Evolutionary conservation across 2,888 invertebrate genomes (phyloP).

Genomic region (Nycteola revayana): DNA sequence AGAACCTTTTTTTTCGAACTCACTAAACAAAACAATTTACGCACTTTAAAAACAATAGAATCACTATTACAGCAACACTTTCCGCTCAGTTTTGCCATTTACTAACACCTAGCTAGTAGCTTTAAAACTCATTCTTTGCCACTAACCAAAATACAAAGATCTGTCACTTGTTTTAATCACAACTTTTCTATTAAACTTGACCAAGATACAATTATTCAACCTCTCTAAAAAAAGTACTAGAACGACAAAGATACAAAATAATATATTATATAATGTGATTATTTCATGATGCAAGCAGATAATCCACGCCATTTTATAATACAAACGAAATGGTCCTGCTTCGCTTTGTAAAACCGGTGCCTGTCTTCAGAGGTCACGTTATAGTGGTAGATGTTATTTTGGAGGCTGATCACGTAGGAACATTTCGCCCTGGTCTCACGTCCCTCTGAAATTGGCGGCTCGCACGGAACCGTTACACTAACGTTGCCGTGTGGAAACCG

Average conservation of each 20-base stretch:
- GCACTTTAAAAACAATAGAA: constrained; percentile 41
- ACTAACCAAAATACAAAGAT: constrained; percentile 9
- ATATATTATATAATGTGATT: no score
- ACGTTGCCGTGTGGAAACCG: constrained; percentile 27
- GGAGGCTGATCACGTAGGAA: constrained; percentile 49
- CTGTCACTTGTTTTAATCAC: no score
- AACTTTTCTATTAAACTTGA: no score
- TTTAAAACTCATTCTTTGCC: constrained; percentile 52
- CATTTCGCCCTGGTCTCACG: constrained; percentile 53
- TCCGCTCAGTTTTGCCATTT: constrained; percentile 54
- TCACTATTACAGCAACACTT: constrained; percentile 41
- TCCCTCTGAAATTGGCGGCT: constrained; percentile 53
- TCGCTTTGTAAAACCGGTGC: no score
- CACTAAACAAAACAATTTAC: constrained; percentile 15
- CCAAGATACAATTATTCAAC: no score
- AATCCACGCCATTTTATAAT: no score
- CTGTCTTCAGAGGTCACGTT: constrained; percentile 17
- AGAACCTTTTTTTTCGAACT: constrained; percentile 16
- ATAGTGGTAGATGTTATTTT: constrained; percentile 33
- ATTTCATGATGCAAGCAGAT: no score
- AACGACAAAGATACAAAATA: no score
- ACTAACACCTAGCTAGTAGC: constrained; percentile 43
- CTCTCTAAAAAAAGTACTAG: no score
- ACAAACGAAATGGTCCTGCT: no score
- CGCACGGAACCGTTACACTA: constrained; percentile 47